Conservation (phyloP, 2,113 vertebrate genomes). For the Nibea albiflora region DNA sequence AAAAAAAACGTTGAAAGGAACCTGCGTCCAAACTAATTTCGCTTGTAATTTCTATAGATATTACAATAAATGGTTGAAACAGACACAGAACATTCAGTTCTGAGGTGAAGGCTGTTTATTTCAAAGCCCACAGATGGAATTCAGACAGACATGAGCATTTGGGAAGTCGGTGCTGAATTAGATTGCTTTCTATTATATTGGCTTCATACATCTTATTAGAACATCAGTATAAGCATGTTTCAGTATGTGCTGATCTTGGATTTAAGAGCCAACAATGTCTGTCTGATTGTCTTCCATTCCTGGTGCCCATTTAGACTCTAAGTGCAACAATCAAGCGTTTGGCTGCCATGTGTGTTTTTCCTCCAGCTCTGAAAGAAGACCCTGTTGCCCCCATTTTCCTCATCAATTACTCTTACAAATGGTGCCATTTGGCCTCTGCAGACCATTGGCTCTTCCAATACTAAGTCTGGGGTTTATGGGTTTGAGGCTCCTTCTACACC, state of each 20-base stretch:
- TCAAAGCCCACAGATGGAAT: slow-evolving; percentile 9
- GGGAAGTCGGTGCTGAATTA: not conserved
- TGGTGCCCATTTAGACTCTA: slow-evolving; percentile 29
- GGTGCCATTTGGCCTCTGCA: slow-evolving; percentile 70
- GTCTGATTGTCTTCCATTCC: slow-evolving; percentile 30
- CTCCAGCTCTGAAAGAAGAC: slow-evolving; percentile 50
- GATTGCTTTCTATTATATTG: not conserved
- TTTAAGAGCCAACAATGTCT: slow-evolving; percentile 13
- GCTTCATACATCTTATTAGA: not conserved
- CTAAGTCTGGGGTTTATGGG: slow-evolving; percentile 70
- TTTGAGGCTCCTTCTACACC: slow-evolving; percentile 39
- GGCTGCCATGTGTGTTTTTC: slow-evolving; percentile 49
- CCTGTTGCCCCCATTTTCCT: slow-evolving; percentile 36
- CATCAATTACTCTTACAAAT: slow-evolving; percentile 32
- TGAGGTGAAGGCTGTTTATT: not conserved
- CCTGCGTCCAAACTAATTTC: not conserved
- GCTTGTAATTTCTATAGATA: not conserved
- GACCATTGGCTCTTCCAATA: slow-evolving; percentile 56
- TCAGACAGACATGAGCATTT: not conserved
- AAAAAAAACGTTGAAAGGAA: too few species aligned
- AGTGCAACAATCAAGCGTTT: slow-evolving; percentile 31
- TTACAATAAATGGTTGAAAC: not conserved
- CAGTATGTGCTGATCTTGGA: slow-evolving; percentile 27
- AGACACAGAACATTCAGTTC: not conserved
- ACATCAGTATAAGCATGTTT: slow-evolving; percentile 6